Percentiles rank a stretch among this genome's conserved stretches.
Conservation (phyloP, 2,797 vertebrate genomes). For the Enteromius anoplus region DNA sequence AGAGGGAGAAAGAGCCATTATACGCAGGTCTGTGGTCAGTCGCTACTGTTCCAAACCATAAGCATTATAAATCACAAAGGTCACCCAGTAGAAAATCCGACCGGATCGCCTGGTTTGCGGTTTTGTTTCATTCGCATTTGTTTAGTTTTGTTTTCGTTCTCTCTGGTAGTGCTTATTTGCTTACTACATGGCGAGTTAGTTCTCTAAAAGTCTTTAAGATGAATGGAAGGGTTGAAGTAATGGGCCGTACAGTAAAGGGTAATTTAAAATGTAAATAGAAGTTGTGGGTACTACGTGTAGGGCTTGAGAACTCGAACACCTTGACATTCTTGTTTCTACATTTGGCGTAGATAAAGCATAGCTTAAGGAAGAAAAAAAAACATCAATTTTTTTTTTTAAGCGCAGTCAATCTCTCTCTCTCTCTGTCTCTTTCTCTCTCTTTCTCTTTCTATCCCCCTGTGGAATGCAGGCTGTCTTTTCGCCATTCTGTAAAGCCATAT, state of each 20-base stretch:
- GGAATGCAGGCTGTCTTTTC: slow-evolving; percentile 57
- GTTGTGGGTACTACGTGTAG: slow-evolving; percentile 31
- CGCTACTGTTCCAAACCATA: slow-evolving; percentile 57
- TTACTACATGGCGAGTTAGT: slow-evolving; percentile 21
- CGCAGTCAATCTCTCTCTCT: slow-evolving; percentile 53
- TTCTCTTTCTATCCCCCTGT: slow-evolving; percentile 30
- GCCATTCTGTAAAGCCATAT: slow-evolving; percentile 67
- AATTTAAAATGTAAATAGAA: slow-evolving; percentile 60
- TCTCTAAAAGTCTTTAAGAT: slow-evolving; percentile 44
- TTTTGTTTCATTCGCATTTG: slow-evolving; percentile 1
- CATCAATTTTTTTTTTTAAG: slow-evolving; percentile 56
- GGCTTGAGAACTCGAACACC: slow-evolving; percentile 52
- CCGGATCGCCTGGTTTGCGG: slow-evolving; percentile 3
- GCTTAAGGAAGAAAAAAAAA: slow-evolving; percentile 34
- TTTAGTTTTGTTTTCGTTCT: slow-evolving; percentile 14
- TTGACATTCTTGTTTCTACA: slow-evolving; percentile 54
- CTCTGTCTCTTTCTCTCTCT: slow-evolving; percentile 49
- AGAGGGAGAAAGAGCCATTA: slow-evolving; percentile 38
- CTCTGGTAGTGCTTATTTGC: slow-evolving; percentile 29
- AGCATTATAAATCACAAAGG: slow-evolving; percentile 58
- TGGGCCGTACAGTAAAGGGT: slow-evolving; percentile 53
- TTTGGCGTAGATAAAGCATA: slow-evolving; percentile 46
- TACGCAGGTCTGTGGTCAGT: slow-evolving; percentile 55
- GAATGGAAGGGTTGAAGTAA: slow-evolving; percentile 55
- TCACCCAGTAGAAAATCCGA: slow-evolving; percentile 47